Base-by-base conservation (phyloP, 1,140 invertebrate genomes). In the Andrena cerasifolii region DNA sequence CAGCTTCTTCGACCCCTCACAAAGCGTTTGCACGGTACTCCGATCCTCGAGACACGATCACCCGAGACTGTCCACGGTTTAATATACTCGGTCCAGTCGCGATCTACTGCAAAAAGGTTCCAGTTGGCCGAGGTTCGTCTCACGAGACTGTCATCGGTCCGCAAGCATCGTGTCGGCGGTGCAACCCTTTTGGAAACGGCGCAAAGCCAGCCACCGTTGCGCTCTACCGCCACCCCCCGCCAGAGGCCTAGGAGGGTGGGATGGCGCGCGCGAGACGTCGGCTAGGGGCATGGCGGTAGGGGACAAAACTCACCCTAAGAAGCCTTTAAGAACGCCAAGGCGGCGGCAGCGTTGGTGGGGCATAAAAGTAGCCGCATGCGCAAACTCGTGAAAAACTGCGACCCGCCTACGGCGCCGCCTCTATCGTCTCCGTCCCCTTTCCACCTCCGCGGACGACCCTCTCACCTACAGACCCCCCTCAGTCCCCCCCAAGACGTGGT, bases 231-330 rank as follows among this genome's bases (percentile, higher is more conserved):
- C 70, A 49, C 56, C 67, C n/a, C 54, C 58, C n/a, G n/a, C n/a
- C n/a, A n/a, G n/a, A n/a, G n/a, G n/a, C n/a, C n/a, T n/a, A n/a
- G n/a, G n/a, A n/a, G n/a, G n/a, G n/a, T n/a, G 45, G 53, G 24
- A 16, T 33, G 54, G 61, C 36, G 49, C 45, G 71, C 62, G 72
- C 40, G 56, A 56, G 74, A 63, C 33, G 58, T 4, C 33, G 70
- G 58, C 36, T 40, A 5, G 56, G n/a, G 65, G 79, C n/a, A 49
- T 26, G 45, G 51, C 62, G 61, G 87, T 83, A 77, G 83, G 83
- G 88, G 89, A 92, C 90, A 93, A 91, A 92, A 92, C 88, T 92
- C 87, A 84, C 84, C 87, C 89, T 92, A 93, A 93, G 91, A 93
- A 92, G 89, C 90, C 88, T 92, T 91, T 92, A 93, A 93, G 90